Base-by-base conservation (phyloP, 2,797 vertebrate genomes). In the Neosilurus mollespiculum region DNA sequence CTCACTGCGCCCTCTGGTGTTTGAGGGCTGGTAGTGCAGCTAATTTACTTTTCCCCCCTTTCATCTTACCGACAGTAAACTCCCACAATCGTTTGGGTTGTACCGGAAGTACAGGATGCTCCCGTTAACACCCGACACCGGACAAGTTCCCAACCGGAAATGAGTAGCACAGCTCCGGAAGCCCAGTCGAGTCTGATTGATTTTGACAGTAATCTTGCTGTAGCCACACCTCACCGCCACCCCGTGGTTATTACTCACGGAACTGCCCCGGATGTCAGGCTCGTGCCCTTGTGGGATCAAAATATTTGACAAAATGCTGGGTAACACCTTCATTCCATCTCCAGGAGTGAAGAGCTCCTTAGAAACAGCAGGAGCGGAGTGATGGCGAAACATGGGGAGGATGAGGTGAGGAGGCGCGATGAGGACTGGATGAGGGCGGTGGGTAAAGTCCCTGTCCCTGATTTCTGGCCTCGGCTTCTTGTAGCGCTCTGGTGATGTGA, bases 371-470 rank as follows among this genome's bases (percentile, higher is more conserved):
- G 90, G 91, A 22, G 14, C n/a, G 0, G 84, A 54, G 0, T 84
- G 78, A n/a, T 92, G 87, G 20, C 80, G 79, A 78, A 91, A 94
- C 87, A 92, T 71, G 22, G 93, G 93, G 9, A 93, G 89, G 7
- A 51, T 81, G 26, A 83, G 49, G 78, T 86, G 90, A 2, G 88
- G 80, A 10, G 20, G 67, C 26, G 65, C 11, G 30, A 37, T 15
- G 58, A 9, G 2, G 2, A 77, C 15, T 9, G 62, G 78, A 9
- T 6, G 53, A 22, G 2, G 59, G 51, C 2, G 70, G 24, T 54
- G 14, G n/a, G 49, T 56, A 24, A 80, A 53, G 37, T 77, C 81
- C 0, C 58, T 49, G 49, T 83, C 51, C 65, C 51, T 24, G 66
- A 43, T 76, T 70, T 84, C 75, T 37, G 85, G 82, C 80, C 86